Evolutionary conservation across 2,113 vertebrate genomes (phyloP).

Genomic region (Circaetus gallicus): DNA sequence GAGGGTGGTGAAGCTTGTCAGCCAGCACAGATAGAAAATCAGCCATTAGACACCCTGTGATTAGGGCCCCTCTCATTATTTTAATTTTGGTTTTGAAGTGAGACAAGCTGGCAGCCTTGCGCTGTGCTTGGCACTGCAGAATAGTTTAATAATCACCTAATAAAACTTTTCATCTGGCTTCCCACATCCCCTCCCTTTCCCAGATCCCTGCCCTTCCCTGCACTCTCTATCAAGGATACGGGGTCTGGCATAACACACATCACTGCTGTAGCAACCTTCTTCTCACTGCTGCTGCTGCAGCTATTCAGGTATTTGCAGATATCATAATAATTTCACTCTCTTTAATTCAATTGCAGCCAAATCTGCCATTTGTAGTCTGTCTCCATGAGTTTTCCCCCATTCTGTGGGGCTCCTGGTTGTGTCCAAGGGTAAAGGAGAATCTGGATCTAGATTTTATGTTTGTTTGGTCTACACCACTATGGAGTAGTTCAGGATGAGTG

Average conservation of each 20-base stretch:
- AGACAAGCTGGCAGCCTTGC: constrained; percentile 29
- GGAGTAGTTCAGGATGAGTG: not conserved
- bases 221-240: not conserved
- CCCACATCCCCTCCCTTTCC: not conserved
- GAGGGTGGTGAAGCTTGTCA: not conserved
- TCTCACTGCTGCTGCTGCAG: not conserved
- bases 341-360: not conserved
- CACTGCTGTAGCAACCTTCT: not conserved
- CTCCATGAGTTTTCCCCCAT: not conserved
- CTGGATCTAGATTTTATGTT: not conserved
- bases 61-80: constrained; percentile 36
- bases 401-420: not conserved
- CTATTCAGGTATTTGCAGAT: not conserved
- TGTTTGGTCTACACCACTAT: not conserved
- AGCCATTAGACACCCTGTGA: not conserved
- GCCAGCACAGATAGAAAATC: not conserved
- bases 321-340: not conserved
- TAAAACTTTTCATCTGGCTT: constrained; percentile 62
- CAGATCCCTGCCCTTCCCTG: not conserved
- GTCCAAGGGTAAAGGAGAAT: not conserved
- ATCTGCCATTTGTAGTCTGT: rapidly evolving
- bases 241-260: not conserved
- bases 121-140: constrained; percentile 7
- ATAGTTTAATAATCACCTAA: constrained; percentile 64
- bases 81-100: constrained; percentile 24